These are phyloP conservation scores for Zoroaster sp. DNA, from an alignment of 53 echinoderm and acorn worm genomes.

Conservation along the genomic window DNA sequence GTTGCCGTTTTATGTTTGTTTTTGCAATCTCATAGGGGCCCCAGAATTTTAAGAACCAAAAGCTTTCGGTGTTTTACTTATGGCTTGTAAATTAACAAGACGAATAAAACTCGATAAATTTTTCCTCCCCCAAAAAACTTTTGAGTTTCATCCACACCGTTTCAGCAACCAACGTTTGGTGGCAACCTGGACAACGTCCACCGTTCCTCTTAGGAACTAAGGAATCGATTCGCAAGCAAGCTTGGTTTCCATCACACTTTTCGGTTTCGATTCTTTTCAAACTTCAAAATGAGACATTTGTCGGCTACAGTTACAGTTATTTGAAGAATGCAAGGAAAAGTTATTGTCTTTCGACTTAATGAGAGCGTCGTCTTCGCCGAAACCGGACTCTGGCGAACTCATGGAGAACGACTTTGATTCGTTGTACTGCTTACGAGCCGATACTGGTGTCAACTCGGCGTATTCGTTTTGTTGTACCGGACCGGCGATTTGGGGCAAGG, in stretches of 20 bases:
- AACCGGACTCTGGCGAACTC: conserved; percentile 28
- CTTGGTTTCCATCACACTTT: neutral
- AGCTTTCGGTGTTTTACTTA: no score
- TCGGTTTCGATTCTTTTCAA: neutral
- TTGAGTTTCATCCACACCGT: no score
- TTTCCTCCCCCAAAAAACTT: no score
- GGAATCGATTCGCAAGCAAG: neutral
- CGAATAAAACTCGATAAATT: no score
- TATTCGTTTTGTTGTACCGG: conserved; percentile 79
- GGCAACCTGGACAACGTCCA: neutral
- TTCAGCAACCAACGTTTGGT: neutral
- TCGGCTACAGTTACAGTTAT: conserved; percentile 26
- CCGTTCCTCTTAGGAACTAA: neutral
- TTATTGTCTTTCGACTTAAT: neutral
- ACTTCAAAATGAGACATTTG: conserved; percentile 37
- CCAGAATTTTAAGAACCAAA: no score
- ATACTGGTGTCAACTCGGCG: conserved; percentile 61
- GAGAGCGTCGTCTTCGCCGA: conserved; percentile 32
- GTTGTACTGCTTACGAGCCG: conserved; percentile 37
- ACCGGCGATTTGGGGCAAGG: conserved; percentile 70
- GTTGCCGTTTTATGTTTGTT: no score
- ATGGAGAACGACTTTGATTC: neutral
- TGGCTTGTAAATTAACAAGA: no score
- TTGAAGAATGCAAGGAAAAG: neutral
- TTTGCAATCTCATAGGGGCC: no score